Conservation (phyloP, 2,113 vertebrate species). For the Scytalopus superciliaris region DNA sequence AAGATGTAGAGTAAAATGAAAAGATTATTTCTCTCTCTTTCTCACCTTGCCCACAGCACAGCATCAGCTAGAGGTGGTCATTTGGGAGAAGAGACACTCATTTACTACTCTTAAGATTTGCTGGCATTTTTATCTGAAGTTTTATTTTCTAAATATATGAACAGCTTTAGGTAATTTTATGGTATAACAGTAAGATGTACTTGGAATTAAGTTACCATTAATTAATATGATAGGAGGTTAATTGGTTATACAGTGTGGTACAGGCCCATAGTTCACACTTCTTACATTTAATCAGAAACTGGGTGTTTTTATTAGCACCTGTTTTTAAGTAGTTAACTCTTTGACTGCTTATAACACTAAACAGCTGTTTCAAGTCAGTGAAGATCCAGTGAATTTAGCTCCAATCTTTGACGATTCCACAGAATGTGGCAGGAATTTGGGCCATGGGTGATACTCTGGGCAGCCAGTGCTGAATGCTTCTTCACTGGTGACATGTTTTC, state of each 20-base stretch:
- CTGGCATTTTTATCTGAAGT: neutral
- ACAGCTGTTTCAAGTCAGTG: neutral
- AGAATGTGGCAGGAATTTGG: neutral
- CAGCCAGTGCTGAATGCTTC: neutral
- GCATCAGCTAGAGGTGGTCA: neutral
- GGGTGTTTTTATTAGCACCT: neutral
- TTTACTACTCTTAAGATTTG: neutral
- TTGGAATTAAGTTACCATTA: neutral
- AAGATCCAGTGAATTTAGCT: neutral
- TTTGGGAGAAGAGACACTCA: neutral
- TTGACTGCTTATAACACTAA: neutral
- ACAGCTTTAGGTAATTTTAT: neutral
- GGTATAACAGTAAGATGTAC: neutral
- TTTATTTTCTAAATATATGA: neutral
- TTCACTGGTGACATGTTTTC: neutral
- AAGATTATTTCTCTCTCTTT: neutral
- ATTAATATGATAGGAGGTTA: neutral
- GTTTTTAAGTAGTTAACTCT: neutral
- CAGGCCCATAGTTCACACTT: neutral
- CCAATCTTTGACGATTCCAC: neutral
- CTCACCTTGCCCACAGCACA: neutral
- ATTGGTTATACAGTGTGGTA: neutral
- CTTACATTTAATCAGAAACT: neutral
- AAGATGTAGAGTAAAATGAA: neutral
- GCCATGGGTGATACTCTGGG: neutral